Conservation (phyloP, 1,140 invertebrate genomes). For the Diplogasteroides magnus region DNA sequence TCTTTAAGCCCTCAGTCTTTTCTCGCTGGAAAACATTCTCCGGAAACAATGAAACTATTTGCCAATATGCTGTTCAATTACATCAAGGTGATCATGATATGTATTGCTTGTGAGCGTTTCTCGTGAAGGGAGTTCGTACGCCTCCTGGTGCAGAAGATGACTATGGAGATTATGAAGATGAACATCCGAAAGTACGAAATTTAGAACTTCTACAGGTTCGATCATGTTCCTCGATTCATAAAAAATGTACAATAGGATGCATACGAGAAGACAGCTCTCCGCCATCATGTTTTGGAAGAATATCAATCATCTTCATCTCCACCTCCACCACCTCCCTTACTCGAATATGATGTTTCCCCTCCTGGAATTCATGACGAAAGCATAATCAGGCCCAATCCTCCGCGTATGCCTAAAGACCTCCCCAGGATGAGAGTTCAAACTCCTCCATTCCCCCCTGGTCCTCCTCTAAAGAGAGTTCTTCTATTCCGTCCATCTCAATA, state of each 20-base stretch:
- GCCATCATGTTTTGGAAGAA: too few relatives aligned
- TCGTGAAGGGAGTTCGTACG: neutral
- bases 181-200: neutral
- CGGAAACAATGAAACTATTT: neutral
- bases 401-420: neutral
- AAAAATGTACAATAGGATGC: neutral
- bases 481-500: neutral
- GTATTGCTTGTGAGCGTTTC: neutral
- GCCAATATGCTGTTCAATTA: neutral
- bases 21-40: neutral
- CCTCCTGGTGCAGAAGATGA: neutral
- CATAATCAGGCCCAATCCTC: neutral
- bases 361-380: neutral
- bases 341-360: neutral
- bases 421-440: neutral
- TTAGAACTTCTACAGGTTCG: neutral
- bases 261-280: neutral
- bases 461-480: neutral
- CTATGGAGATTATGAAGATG: neutral
- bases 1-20: neutral
- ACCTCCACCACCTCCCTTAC: neutral
- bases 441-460: neutral
- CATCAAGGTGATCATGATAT: too few relatives aligned
- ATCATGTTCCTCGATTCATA: neutral
- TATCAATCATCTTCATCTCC: neutral